These are phyloP conservation scores for Malurus leucopterus DNA, from an alignment of 2,797 vertebrate genomes.

Conservation along the genomic window DNA sequence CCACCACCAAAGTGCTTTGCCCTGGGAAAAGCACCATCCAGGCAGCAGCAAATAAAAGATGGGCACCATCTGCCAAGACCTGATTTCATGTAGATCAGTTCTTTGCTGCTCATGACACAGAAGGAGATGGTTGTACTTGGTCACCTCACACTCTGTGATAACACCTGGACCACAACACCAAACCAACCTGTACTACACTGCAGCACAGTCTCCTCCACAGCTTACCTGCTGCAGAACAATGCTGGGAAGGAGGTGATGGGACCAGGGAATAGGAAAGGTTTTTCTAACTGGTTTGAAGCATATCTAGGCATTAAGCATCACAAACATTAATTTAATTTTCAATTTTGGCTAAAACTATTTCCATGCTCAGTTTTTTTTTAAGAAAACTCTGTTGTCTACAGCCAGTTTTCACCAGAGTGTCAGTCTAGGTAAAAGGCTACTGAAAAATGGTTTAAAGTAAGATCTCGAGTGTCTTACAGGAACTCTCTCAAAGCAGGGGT, in stretches of 20 bases:
- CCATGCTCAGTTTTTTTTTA: background rate
- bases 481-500: background rate
- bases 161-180: background rate
- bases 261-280: background rate
- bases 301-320: background rate
- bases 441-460: background rate
- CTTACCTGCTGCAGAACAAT: background rate
- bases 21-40: background rate
- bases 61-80: background rate
- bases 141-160: background rate
- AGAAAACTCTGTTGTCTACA: background rate
- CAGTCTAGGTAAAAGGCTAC: background rate
- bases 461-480: background rate
- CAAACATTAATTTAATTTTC: background rate
- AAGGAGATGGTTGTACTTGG: background rate
- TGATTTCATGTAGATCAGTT: background rate
- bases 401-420: background rate
- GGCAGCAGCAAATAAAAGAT: background rate
- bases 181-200: background rate
- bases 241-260: background rate
- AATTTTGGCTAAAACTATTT: background rate
- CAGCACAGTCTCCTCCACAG: background rate
- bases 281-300: background rate
- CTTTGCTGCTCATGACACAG: background rate
- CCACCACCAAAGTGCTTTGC: background rate